Evolutionary conservation across 2,888 invertebrate species (phyloP).

Genomic region (Hyalella azteca): DNA sequence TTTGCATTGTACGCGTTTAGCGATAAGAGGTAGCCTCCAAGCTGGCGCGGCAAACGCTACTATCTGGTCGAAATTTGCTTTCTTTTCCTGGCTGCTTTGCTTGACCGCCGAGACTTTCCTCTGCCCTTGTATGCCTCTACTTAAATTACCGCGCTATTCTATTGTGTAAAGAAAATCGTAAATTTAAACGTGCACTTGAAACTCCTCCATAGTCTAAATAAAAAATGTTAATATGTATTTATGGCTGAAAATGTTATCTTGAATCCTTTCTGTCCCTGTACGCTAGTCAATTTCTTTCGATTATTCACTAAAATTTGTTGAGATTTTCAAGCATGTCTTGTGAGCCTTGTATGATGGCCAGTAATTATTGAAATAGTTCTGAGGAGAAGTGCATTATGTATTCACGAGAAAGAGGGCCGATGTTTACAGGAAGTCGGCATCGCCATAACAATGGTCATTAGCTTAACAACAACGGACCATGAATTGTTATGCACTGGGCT

Average conservation of each 20-base stretch:
- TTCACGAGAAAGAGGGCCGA: background rate
- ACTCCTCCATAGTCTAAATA: background rate
- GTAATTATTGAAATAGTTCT: background rate
- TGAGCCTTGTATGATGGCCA: background rate
- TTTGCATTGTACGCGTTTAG: background rate
- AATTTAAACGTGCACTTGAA: no score
- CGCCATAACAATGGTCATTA: constrained; percentile 30
- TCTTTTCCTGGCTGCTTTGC: background rate
- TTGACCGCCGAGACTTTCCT: background rate
- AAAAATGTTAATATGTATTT: background rate
- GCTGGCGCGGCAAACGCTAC: no score
- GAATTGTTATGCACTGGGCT: background rate
- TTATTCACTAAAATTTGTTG: background rate
- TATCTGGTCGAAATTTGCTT: no score
- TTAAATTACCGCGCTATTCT: background rate
- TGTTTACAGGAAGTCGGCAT: constrained; percentile 23
- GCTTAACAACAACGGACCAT: constrained; percentile 22
- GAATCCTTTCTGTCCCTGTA: background rate
- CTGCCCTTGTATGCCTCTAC: background rate
- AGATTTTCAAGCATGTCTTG: background rate
- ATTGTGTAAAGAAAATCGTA: background rate
- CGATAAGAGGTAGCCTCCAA: background rate
- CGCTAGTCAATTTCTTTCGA: background rate
- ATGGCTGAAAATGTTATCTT: background rate
- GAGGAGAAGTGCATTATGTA: background rate